These are phyloP conservation scores for Nibea albiflora DNA, from an alignment of 2,113 vertebrate genomes.

Conservation along the genomic window DNA sequence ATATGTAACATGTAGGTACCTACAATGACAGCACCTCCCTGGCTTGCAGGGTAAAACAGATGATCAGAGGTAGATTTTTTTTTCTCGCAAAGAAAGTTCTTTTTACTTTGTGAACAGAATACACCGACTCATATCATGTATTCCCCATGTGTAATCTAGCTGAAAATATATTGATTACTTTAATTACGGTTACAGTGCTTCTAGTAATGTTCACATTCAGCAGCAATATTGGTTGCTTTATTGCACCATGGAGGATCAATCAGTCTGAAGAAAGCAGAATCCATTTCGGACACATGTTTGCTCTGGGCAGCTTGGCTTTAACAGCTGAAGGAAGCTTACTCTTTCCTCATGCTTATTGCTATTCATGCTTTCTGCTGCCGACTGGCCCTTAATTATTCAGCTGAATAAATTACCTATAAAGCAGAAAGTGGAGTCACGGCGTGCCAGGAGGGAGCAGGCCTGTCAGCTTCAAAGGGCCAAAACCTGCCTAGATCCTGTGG, in stretches of 20 bases:
- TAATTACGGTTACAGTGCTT: slow-evolving; percentile 1
- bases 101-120: background rate
- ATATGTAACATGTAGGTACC: no score
- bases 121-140: background rate
- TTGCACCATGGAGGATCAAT: slow-evolving; percentile 44
- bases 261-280: slow-evolving; percentile 45
- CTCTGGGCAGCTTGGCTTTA: slow-evolving; percentile 61
- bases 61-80: background rate
- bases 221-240: background rate
- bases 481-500: slow-evolving; percentile 76
- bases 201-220: background rate
- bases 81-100: background rate
- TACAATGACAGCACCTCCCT: background rate
- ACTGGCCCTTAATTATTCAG: slow-evolving; percentile 82
- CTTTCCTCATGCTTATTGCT: slow-evolving; percentile 75
- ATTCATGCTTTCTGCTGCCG: slow-evolving; percentile 76
- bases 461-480: slow-evolving; percentile 82
- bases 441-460: slow-evolving; percentile 76
- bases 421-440: slow-evolving; percentile 78
- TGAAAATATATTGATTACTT: slow-evolving; percentile 16
- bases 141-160: background rate
- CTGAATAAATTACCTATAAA: slow-evolving; percentile 83
- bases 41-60: background rate
- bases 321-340: slow-evolving; percentile 59
- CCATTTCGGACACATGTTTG: slow-evolving; percentile 46